Conservation (phyloP, 2,888 invertebrate species). For the Adelphocoris suturalis region DNA sequence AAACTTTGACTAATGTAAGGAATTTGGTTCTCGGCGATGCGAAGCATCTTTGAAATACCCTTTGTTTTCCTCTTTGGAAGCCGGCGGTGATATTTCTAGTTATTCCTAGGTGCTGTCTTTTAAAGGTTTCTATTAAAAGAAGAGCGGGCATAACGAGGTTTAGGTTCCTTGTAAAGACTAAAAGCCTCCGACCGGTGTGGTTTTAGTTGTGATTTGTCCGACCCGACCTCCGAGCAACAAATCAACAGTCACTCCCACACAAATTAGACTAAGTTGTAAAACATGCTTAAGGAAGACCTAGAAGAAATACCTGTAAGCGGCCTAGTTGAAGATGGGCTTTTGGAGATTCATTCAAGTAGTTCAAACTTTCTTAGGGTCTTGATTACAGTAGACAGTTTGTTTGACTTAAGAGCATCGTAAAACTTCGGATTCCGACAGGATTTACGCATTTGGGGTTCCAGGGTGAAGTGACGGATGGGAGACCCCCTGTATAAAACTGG, state of each 20-base stretch:
- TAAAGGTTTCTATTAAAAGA: conserved; percentile 45
- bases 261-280: conserved; percentile 53
- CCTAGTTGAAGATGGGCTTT: not conserved
- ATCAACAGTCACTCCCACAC: conserved; percentile 35
- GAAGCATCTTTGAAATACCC: not conserved
- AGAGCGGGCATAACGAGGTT: conserved; percentile 14
- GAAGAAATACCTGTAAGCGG: not conserved
- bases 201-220: conserved; percentile 50
- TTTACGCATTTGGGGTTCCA: conserved; percentile 9
- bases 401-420: conserved; percentile 51
- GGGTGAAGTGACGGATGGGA: conserved; percentile 56
- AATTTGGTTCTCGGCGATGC: not conserved
- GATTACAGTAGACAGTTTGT: conserved; percentile 58
- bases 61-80: not conserved
- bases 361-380: conserved; percentile 21
- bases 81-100: conserved; percentile 17
- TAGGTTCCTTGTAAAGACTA: conserved; percentile 40
- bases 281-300: not conserved
- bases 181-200: conserved; percentile 20
- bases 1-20: not conserved
- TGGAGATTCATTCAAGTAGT: not conserved
- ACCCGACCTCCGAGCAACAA: conserved; percentile 26
- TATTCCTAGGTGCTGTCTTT: conserved; percentile 33
- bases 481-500: conserved; percentile 20
- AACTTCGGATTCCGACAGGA: conserved; percentile 40